phyloP scores from a whole-genome alignment of 2,113 vertebrate species.

The Pteropus alecto region DNA sequence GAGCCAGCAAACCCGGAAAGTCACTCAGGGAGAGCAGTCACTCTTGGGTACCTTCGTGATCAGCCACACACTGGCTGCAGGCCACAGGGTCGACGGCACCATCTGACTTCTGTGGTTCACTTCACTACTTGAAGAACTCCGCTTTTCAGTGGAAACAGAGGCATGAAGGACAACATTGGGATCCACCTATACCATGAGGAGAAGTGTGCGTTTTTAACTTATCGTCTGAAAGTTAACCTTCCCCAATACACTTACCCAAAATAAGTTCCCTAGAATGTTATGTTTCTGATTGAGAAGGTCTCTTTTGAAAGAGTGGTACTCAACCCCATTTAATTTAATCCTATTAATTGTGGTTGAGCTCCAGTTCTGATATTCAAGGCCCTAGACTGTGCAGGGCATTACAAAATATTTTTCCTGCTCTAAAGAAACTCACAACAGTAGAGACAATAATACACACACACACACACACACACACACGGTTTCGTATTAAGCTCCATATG shows the following conservation, averaged over 20 bases:
- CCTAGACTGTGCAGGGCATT: background rate
- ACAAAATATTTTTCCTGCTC: background rate
- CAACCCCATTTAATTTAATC: background rate
- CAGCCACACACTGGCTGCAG: constrained; percentile 66
- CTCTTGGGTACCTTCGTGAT: constrained; percentile 70
- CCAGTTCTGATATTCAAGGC: background rate
- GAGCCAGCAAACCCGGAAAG: background rate
- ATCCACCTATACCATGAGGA: constrained; percentile 60
- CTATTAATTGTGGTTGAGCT: background rate
- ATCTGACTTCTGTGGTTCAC: background rate
- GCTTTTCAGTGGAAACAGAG: constrained; percentile 62
- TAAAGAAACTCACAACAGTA: background rate
- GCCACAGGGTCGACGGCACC: background rate
- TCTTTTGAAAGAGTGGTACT: background rate
- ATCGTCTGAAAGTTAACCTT: background rate
- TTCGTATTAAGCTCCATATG: background rate
- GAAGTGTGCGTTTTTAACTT: background rate
- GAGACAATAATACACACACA: background rate
- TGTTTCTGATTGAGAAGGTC: background rate
- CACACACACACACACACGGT: background rate
- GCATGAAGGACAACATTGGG: constrained; percentile 62
- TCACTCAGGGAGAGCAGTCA: background rate
- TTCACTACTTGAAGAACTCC: background rate
- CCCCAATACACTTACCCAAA: background rate
- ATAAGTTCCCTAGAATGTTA: background rate